phyloP scores from a whole-genome alignment of 2,888 invertebrate genomes.

The Geotrupes spiniger region DNA sequence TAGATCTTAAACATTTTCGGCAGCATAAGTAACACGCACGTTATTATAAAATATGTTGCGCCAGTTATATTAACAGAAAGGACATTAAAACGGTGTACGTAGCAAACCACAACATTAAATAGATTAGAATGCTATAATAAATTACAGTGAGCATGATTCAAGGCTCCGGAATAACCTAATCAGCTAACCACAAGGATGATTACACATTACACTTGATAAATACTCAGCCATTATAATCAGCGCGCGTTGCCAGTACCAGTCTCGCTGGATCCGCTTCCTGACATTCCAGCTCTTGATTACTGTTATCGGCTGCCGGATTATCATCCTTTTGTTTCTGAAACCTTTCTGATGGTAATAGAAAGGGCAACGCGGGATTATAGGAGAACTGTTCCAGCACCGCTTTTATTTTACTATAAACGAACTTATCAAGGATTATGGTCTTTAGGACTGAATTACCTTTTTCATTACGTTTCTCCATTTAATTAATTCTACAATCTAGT shows the following conservation, averaged over 20 bases:
- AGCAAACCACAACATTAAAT: slow-evolving; percentile 41
- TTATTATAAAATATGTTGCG: neutral
- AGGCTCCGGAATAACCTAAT: slow-evolving; percentile 45
- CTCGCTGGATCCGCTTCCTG: slow-evolving; percentile 21
- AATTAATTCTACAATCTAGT: no score
- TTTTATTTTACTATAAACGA: neutral
- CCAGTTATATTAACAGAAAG: slow-evolving; percentile 28
- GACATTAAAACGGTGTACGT: slow-evolving; percentile 41
- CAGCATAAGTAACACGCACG: slow-evolving; percentile 1
- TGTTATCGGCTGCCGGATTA: slow-evolving; percentile 36
- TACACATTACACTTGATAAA: slow-evolving; percentile 46
- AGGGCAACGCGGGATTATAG: slow-evolving; percentile 17
- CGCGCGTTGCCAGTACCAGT: slow-evolving; percentile 26
- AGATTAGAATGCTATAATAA: slow-evolving; percentile 43
- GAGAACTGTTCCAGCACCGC: neutral
- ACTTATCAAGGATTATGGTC: no score
- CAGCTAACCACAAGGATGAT: slow-evolving; percentile 46
- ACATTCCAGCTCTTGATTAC: slow-evolving; percentile 34
- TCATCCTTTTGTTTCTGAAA: slow-evolving; percentile 39
- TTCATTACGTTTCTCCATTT: no score
- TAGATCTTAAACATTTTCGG: no score
- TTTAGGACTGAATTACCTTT: no score
- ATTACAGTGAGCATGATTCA: slow-evolving; percentile 41
- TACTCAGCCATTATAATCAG: slow-evolving; percentile 39
- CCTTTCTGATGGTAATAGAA: slow-evolving; percentile 26